Base-by-base conservation (phyloP, 2,113 vertebrate genomes). In the Sterrhoptilus dennistouni region DNA sequence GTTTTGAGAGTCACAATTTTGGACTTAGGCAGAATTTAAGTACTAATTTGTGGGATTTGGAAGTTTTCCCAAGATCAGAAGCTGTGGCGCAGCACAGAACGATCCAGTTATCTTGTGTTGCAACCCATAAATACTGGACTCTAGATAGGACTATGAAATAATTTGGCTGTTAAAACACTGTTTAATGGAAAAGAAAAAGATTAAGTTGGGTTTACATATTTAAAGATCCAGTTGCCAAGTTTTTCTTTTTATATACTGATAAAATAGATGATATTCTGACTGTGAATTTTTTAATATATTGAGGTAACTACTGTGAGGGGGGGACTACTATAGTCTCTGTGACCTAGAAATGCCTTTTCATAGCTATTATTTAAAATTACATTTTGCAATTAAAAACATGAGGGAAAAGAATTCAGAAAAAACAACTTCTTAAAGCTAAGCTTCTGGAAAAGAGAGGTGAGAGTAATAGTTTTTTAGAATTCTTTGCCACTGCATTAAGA, bases 1-100 rank as follows among this genome's bases (percentile, higher is more conserved):
- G 29, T 35, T 95, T 93, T 88, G 42, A 92, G 78, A 85, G 80
- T 66, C 68, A 81, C 54, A 86, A 8, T 93, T 95, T 90, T 64
- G 56, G 60, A 90, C 9, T 87, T 64, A 90, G 29, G 42, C 45
- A 93, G 56, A 95, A 75, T 95, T 91, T 89, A 89, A 63, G 19
- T 63, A 86, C 17, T 72, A 93, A 93, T 90, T 77, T 80, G 54
- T 80, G 74, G 81, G 45, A 72, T 79, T 87, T 95, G 65, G 50
- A 89, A 76, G 6, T 54, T 94, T 91, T 94, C 45, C 35, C 75
- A 66, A 88, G 29, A 87, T 86, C 79, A 90, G 75, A 89, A 84
- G 45, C 38, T 89, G 27, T 74, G 70, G 31, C 63, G 9, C 53
- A 75, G 12, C 9, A 59, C 10, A 72, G 23, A 79, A 93, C 9